Percentiles rank a stretch among this genome's conserved stretches.
phyloP scores from a whole-genome alignment of 2,797 vertebrate species.

The Parotocinclus haroldoi region DNA sequence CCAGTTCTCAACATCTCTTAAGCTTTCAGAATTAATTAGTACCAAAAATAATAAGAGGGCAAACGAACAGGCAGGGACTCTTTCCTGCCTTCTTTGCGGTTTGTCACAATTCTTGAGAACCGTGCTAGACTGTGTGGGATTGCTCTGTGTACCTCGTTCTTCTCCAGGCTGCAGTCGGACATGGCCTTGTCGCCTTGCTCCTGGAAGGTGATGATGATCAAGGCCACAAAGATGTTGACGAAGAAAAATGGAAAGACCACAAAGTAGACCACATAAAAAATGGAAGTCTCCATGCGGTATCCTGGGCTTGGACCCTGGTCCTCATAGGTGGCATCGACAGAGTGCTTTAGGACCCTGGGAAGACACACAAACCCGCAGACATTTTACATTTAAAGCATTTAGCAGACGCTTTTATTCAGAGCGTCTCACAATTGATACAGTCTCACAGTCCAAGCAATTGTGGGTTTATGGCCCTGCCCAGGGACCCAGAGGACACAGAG shows the following conservation, averaged over 20 bases:
- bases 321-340: slow-evolving; percentile 94
- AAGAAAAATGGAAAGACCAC: slow-evolving; percentile 99
- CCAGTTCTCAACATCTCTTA: background rate
- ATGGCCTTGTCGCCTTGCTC: slow-evolving; percentile 99
- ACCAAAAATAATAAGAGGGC: too few relatives aligned
- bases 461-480: too few relatives aligned
- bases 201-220: slow-evolving; percentile 99
- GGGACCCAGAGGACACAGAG: too few relatives aligned
- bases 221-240: slow-evolving; percentile 97
- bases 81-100: too few relatives aligned
- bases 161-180: slow-evolving; percentile 96
- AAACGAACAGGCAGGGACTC: too few relatives aligned
- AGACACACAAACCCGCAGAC: slow-evolving; percentile 20
- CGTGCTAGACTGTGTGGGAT: background rate
- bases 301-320: slow-evolving; percentile 94
- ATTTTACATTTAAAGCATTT: too few relatives aligned
- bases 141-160: slow-evolving; percentile 86
- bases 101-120: too few relatives aligned
- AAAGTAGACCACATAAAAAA: slow-evolving; percentile 99
- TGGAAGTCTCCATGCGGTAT: slow-evolving; percentile 96
- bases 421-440: too few relatives aligned
- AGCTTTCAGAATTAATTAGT: slow-evolving; percentile 16
- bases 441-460: too few relatives aligned
- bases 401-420: too few relatives aligned
- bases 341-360: slow-evolving; percentile 91